Evolutionary conservation across 2,113 vertebrate genomes (phyloP), one percentile per base, ranked within the genome.

Genomic region (Cebidichthys violaceus): DNA sequence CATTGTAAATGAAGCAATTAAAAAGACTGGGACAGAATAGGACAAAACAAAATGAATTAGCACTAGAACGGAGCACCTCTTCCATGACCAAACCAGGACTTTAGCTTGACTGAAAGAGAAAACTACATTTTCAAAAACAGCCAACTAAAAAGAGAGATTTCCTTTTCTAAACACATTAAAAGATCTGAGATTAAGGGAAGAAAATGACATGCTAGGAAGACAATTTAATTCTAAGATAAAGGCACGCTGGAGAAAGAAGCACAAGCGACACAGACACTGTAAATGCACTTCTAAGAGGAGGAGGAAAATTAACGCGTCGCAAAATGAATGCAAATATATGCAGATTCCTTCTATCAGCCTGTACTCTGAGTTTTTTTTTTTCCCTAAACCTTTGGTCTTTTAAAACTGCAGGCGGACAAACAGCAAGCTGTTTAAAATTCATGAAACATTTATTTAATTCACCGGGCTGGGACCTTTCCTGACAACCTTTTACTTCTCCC

Each of bases 241-340:
- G 29, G 57, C 66, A 79, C 13, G 6, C 6, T 64, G 72, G 50
- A 88, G 77, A 88, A 75, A 79, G 67, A 79, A 71, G 82, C 61
- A 80, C 57, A 81, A 65, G 37, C 80, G 47, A 79, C 57, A 80
- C 54, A 78, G 64, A 86, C 71, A 83, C 75, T 85, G 87, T 86
- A 92, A 93, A 91, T 83, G 80, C 77, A 79, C 82, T 85, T 88
- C 79, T 62, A 82, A 87, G 88, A 89, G 82, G 88, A 82, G 75
- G 71, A 90, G 86, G 81, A 70, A 92, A 95, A 94, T 94, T 93
- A 94, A 94, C 83, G 52, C 88, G 77, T 89, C 82, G 79, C 60
- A 89, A 93, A 95, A 94, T 92, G 69, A 91, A 95, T 95, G 94
- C 91, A 94, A 95, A 95, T 95, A 66, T 90, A 94, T 95, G 93